These are phyloP conservation scores for Catharus fuscescens DNA, from an alignment of 2,113 vertebrate genomes.

Conservation along the genomic window DNA sequence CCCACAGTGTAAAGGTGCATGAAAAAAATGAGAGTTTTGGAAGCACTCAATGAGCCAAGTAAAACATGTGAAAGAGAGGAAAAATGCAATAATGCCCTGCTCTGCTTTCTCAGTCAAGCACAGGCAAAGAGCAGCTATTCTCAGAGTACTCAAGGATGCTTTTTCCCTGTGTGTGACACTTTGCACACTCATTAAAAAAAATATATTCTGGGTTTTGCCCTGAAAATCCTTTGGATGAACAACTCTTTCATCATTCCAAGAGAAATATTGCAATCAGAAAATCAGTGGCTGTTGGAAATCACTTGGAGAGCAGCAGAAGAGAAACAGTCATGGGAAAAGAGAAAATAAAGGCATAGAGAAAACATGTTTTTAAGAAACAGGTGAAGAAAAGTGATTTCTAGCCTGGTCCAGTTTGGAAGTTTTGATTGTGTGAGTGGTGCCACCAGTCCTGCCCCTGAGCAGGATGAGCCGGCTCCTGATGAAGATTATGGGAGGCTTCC, in stretches of 20 bases:
- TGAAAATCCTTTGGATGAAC: neutral
- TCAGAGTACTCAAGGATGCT: neutral
- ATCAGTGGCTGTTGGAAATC: neutral
- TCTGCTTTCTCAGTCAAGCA: neutral
- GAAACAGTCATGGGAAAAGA: neutral
- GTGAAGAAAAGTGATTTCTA: neutral
- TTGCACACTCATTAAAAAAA: neutral
- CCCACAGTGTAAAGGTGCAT: neutral
- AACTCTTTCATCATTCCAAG: neutral
- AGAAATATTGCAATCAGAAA: neutral
- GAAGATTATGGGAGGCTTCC: neutral
- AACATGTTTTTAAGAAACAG: neutral
- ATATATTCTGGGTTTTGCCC: neutral
- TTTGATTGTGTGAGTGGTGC: neutral
- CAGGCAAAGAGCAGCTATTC: neutral
- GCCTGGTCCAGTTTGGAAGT: neutral
- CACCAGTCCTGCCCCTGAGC: accelerated
- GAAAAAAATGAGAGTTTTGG: neutral
- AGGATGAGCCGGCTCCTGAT: neutral
- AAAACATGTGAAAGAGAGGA: neutral
- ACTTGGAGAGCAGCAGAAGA: neutral
- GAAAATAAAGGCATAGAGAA: neutral
- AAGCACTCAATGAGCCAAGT: neutral
- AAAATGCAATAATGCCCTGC: neutral
- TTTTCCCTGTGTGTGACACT: neutral